Conservation (phyloP, 1,140 invertebrate genomes). For the Aphelinus atriplicis region DNA sequence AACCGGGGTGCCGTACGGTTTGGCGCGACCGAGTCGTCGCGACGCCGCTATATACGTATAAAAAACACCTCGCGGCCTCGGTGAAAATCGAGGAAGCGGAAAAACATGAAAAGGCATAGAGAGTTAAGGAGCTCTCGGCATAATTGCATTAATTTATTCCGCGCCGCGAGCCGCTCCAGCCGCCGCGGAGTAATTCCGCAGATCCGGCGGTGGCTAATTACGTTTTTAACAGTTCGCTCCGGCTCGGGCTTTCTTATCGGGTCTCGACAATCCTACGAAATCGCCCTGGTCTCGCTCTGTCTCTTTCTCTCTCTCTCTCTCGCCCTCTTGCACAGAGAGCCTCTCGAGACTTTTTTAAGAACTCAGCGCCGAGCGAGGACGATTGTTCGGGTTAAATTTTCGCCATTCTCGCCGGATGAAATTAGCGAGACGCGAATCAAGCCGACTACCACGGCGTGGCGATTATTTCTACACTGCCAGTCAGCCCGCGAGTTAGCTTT, state of each 20-base stretch:
- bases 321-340: background rate
- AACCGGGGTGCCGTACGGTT: background rate
- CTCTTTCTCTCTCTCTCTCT: conserved; percentile 37
- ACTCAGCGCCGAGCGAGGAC: too few species aligned
- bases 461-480: too few species aligned
- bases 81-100: conserved; percentile 19
- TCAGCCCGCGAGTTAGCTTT: too few species aligned
- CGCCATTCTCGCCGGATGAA: too few species aligned
- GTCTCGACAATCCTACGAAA: too few species aligned
- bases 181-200: conserved; percentile 46
- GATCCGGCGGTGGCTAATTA: conserved; percentile 56
- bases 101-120: conserved; percentile 22
- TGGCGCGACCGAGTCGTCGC: background rate
- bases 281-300: conserved; percentile 12
- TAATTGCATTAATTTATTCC: conserved; percentile 60
- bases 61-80: too few species aligned
- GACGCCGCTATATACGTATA: background rate
- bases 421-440: too few species aligned
- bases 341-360: too few species aligned
- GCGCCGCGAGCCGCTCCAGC: conserved; percentile 42
- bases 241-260: conserved; percentile 17
- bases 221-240: conserved; percentile 49
- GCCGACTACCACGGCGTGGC: too few species aligned
- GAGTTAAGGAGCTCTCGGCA: conserved; percentile 27
- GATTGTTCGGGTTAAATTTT: too few species aligned